These are phyloP conservation scores for Seriola aureovittata DNA, from an alignment of 2,113 vertebrate species.

Conservation along the genomic window DNA sequence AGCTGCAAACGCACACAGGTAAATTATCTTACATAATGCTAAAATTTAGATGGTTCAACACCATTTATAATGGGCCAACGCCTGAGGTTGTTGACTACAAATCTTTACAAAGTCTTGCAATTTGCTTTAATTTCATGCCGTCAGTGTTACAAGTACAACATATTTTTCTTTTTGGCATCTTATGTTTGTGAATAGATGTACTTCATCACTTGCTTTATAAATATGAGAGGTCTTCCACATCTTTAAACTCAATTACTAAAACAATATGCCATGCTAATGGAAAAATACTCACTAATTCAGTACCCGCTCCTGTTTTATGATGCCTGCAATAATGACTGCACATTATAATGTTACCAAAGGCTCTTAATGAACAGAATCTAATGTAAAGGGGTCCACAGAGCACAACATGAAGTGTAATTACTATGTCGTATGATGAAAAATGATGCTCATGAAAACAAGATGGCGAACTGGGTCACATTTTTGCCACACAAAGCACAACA, in stretches of 20 bases:
- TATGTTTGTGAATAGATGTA: constrained; percentile 12
- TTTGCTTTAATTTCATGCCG: constrained; percentile 18
- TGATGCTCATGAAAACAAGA: constrained; percentile 44
- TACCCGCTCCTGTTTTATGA: constrained; percentile 71
- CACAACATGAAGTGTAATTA: constrained; percentile 71
- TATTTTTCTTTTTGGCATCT: constrained; percentile 16
- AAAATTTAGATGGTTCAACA: background rate
- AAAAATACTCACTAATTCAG: constrained; percentile 70
- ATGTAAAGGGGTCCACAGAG: constrained; percentile 66
- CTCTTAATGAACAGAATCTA: constrained; percentile 67
- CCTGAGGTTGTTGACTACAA: background rate
- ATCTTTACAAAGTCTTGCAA: constrained; percentile 10
- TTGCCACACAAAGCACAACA: constrained; percentile 20
- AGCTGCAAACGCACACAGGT: background rate
- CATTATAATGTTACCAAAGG: constrained; percentile 70
- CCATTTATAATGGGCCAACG: background rate
- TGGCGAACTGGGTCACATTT: constrained; percentile 35
- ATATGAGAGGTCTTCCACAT: constrained; percentile 51
- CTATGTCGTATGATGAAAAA: constrained; percentile 54
- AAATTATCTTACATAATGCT: too few relatives aligned
- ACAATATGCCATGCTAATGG: constrained; percentile 73
- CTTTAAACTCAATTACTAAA: constrained; percentile 76
- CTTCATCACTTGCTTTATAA: constrained; percentile 38
- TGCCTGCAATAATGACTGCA: constrained; percentile 73
- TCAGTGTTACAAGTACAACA: background rate